phyloP scores from a whole-genome alignment of 2,797 vertebrate genomes.

The Carcharodon carcharias region DNA sequence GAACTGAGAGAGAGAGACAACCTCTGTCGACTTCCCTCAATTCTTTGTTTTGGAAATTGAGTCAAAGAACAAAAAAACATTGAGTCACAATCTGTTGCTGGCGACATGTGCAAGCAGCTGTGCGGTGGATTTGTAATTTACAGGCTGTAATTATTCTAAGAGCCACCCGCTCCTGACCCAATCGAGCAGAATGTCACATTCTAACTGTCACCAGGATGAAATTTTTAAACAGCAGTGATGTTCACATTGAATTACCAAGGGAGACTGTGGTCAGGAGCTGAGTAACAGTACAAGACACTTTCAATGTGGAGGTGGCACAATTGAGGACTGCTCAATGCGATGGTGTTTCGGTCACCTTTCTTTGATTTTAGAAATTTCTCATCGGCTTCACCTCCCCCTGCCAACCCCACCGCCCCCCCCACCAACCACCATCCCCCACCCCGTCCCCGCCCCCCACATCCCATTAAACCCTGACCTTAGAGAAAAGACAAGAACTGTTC shows the following conservation, averaged over 20 bases:
- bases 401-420: not conserved
- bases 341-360: too few relatives aligned
- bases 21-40: conserved; percentile 68
- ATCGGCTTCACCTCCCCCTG: not conserved
- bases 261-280: conserved; percentile 45
- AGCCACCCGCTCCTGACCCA: conserved; percentile 72
- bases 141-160: conserved; percentile 76
- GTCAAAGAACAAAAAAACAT: conserved; percentile 60
- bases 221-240: conserved; percentile 60
- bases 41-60: conserved; percentile 57
- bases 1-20: conserved; percentile 63
- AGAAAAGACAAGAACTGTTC: not conserved
- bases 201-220: conserved; percentile 46
- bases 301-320: not conserved
- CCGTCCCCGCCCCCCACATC: too few relatives aligned
- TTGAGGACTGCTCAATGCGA: not conserved
- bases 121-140: conserved; percentile 72
- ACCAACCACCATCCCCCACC: not conserved
- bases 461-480: not conserved
- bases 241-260: conserved; percentile 64
- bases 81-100: conserved; percentile 48
- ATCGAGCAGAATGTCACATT: conserved; percentile 67
- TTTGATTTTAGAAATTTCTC: not conserved
- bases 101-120: conserved; percentile 75
- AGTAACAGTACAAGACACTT: not conserved